Conservation (phyloP, 2,113 vertebrate genomes). For the Balaenoptera acutorostrata region DNA sequence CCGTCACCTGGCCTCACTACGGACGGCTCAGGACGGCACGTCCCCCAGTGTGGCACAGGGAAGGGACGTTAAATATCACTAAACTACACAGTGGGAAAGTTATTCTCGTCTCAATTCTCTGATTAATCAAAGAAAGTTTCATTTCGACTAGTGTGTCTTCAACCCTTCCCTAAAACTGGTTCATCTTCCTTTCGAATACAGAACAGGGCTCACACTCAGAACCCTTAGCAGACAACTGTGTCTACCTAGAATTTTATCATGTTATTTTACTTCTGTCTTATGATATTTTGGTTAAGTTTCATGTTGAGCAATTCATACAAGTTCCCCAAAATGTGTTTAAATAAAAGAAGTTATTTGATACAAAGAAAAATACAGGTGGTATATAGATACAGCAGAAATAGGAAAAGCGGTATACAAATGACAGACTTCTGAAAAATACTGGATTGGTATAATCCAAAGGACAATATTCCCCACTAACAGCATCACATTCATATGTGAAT, state of each 20-base stretch:
- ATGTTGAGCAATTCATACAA: background rate
- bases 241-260: background rate
- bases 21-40: background rate
- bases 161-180: background rate
- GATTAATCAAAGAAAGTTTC: background rate
- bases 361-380: conserved; percentile 2
- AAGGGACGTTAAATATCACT: background rate
- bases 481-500: background rate
- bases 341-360: conserved; percentile 9
- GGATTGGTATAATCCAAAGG: background rate
- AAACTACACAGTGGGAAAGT: background rate
- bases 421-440: background rate
- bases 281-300: background rate
- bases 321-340: background rate
- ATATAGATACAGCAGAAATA: background rate
- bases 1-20: background rate
- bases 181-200: background rate
- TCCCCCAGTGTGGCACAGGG: background rate
- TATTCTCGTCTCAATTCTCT: background rate
- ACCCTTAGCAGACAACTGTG: background rate
- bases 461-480: background rate
- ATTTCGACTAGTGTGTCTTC: background rate
- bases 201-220: background rate
- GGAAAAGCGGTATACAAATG: background rate
- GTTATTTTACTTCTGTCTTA: background rate